A percentile compares a stretch with the other conserved stretches of the same genome.
Conservation (phyloP, 1,140 invertebrate genomes). For the Eupristina koningsbergeri region DNA sequence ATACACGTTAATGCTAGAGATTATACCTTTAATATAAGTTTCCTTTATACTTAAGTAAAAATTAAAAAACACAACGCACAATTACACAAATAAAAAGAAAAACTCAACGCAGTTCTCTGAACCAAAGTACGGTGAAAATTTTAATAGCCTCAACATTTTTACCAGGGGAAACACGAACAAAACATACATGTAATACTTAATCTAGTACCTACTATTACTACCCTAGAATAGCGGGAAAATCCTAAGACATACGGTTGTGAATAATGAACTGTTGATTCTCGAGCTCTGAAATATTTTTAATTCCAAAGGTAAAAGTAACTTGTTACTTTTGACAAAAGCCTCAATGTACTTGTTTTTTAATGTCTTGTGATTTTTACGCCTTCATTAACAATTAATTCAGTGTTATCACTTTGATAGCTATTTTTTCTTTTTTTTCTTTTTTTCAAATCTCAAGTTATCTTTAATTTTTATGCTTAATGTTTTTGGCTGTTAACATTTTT, state of each 20-base stretch:
- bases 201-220: constrained; percentile 68
- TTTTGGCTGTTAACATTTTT: constrained; percentile 48
- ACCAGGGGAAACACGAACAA: constrained; percentile 73
- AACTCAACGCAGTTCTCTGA: constrained; percentile 64
- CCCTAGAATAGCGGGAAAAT: constrained; percentile 72
- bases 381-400: constrained; percentile 68
- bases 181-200: constrained; percentile 72
- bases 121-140: constrained; percentile 62
- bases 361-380: constrained; percentile 72
- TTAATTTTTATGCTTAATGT: constrained; percentile 52
- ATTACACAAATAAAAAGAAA: constrained; percentile 56
- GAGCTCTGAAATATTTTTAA: constrained; percentile 44
- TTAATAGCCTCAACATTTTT: constrained; percentile 73
- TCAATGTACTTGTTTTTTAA: constrained; percentile 56
- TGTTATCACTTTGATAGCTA: constrained; percentile 29
- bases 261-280: constrained; percentile 44
- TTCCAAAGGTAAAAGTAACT: constrained; percentile 47
- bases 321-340: constrained; percentile 43
- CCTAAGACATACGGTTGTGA: constrained; percentile 66
- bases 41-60: constrained; percentile 58
- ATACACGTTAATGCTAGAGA: constrained; percentile 67
- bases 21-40: constrained; percentile 66
- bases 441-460: constrained; percentile 58
- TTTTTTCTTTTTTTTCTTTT: constrained; percentile 28
- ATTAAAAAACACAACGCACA: constrained; percentile 58